phyloP scores from a whole-genome alignment of 2,888 invertebrate genomes.

The Brachypalpus laphriformis region DNA sequence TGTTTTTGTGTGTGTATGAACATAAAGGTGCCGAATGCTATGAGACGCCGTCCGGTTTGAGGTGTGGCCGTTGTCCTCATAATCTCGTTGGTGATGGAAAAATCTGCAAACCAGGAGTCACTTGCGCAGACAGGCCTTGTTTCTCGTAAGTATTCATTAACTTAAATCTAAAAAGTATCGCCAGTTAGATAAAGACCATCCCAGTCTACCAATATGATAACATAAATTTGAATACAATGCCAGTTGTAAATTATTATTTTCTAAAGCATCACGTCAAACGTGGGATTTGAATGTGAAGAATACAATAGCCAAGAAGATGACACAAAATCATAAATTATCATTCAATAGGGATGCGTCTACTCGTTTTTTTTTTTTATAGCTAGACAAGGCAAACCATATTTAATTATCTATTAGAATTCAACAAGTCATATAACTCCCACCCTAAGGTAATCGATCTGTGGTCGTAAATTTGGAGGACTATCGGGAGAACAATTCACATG shows the following conservation, averaged over 20 bases:
- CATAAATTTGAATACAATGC: too few species aligned
- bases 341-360: constrained; percentile 10
- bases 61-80: constrained; percentile 90
- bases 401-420: constrained; percentile 22
- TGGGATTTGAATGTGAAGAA: constrained; percentile 13
- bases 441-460: constrained; percentile 27
- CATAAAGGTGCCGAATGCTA: constrained; percentile 87
- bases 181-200: not conserved
- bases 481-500: constrained; percentile 17
- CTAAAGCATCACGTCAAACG: not conserved
- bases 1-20: constrained; percentile 48
- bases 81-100: constrained; percentile 90
- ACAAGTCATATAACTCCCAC: constrained; percentile 40
- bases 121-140: constrained; percentile 87
- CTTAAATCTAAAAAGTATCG: constrained; percentile 4
- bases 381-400: constrained; percentile 23
- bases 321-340: constrained; percentile 39
- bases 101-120: constrained; percentile 87
- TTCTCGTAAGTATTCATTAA: constrained; percentile 83
- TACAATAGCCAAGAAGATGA: constrained; percentile 8
- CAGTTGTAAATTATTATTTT: too few species aligned
- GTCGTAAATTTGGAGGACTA: constrained; percentile 42
- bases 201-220: not conserved
- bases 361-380: constrained; percentile 1
- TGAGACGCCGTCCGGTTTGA: constrained; percentile 87